Evolutionary conservation across 2,113 vertebrate genomes (phyloP), one percentile per base, ranked within the genome.

Genomic region (Dasypus novemcinctus): DNA sequence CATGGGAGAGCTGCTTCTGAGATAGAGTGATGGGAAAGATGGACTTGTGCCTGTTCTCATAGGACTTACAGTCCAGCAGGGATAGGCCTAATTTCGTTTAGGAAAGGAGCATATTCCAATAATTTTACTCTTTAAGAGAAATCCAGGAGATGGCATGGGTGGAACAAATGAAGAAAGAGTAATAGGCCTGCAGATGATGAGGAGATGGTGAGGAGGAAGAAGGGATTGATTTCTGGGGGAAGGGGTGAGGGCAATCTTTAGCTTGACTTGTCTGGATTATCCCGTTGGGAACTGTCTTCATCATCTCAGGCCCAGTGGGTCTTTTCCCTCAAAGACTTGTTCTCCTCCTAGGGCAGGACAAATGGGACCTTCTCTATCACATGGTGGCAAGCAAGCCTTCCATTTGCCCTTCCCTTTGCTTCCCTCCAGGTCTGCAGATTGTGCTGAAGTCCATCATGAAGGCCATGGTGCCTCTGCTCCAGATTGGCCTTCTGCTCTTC

Each of bases 381-480:
- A 1, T 3, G 57, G 78, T 49, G 13, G 68, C 33, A 5, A 18
- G 46, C 0, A 9, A 57, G 54, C 14, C 9, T 69, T 61, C 29
- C 27, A 0, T 15, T 13, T 41, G 21, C 5, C 33, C 1, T 27
- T 57, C 5, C 88, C 85, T 92, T 11, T 86, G 52, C 82, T 68
- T 74, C 20, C 21, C 71, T 29, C 31, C 87, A 99, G 99, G 99
- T 98, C 98, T 99, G 87, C 99, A 99, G 98, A 99, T 99, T 11
- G 99, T 99, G 81, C 94, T 99, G 97, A 99, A 99, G 98, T 99
- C 99, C 91, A 99, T 99, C 96, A 99, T 99, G 99, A 99, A 99
- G 98, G 99, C 99, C 90, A 99, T 99, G 99, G 99, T 99, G 83
- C 99, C 99, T 80, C 99, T 99, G 66, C 99, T 99, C 86, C 99